Conservation (phyloP, 2,797 vertebrate genomes). For the Sebastes steindachneri region DNA sequence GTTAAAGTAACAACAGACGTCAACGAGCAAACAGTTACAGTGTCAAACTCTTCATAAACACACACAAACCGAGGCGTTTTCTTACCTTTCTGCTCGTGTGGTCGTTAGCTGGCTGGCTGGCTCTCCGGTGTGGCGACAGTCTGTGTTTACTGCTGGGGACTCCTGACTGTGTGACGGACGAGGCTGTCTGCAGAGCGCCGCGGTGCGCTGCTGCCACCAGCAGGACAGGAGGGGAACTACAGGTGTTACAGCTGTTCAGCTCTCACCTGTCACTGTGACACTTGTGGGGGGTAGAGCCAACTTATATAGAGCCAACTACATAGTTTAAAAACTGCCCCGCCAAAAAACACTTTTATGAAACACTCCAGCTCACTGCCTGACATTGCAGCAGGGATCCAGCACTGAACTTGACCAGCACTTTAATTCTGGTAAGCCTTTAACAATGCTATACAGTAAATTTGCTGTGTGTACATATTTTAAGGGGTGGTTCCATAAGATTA, state of each 20-base stretch:
- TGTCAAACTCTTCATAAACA: fast-evolving
- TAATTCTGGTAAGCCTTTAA: conserved; percentile 41
- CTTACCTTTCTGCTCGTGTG: conserved; percentile 39
- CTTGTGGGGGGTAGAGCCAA: neutral
- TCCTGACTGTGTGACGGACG: neutral
- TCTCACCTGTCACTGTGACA: conserved; percentile 37
- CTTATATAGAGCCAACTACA: neutral
- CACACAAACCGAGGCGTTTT: fast-evolving
- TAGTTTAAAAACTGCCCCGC: conserved; percentile 32
- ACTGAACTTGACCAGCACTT: neutral
- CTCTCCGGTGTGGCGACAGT: neutral
- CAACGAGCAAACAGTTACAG: fast-evolving
- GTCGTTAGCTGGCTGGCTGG: neutral
- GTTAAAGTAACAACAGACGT: neutral
- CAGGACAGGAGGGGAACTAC: conserved; percentile 58
- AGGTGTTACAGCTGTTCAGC: conserved; percentile 16
- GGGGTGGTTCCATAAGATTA: neutral
- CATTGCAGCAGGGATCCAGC: neutral
- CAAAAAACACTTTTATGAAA: conserved; percentile 12
- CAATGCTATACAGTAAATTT: neutral
- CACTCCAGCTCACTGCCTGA: neutral
- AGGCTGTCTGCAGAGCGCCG: neutral
- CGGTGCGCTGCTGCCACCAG: conserved; percentile 44
- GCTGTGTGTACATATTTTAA: neutral
- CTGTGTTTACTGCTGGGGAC: conserved; percentile 48